phyloP scores from a whole-genome alignment of 2,797 vertebrate species.

The Gymnoscopelus braueri region DNA sequence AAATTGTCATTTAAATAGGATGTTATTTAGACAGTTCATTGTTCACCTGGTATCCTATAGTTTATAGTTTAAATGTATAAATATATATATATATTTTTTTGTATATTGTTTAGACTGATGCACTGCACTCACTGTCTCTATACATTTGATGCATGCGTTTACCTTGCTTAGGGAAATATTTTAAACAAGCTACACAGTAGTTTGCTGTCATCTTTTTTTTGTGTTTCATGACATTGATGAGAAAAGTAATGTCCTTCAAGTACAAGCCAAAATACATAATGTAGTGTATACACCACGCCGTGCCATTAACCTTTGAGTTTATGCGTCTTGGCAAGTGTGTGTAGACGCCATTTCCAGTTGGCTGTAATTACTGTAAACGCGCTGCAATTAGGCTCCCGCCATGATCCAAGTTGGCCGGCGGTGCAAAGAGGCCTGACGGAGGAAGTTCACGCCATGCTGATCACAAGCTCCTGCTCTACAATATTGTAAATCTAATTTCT shows the following conservation, averaged over 20 bases:
- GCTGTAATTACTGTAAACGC: slow-evolving; percentile 20
- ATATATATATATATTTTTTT: too few relatives aligned
- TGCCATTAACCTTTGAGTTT: slow-evolving; percentile 1
- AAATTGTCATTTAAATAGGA: too few relatives aligned
- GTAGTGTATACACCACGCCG: not conserved
- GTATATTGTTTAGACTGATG: too few relatives aligned
- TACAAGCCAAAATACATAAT: not conserved
- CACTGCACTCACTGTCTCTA: too few relatives aligned
- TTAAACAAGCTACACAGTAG: too few relatives aligned
- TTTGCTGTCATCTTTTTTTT: too few relatives aligned
- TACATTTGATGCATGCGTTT: too few relatives aligned
- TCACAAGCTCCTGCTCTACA: slow-evolving; percentile 1
- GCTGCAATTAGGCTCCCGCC: slow-evolving; percentile 1
- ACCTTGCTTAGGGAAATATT: too few relatives aligned
- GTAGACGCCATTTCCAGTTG: slow-evolving; percentile 5
- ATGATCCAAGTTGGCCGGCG: slow-evolving; percentile 2
- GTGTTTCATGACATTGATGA: not conserved
- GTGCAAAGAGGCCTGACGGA: not conserved
- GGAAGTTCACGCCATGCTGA: not conserved
- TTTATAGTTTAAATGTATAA: too few relatives aligned
- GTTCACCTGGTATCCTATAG: too few relatives aligned
- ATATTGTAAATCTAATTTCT: slow-evolving; percentile 28
- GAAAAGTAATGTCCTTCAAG: not conserved
- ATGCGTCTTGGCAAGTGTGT: slow-evolving; percentile 1
- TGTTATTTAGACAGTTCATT: too few relatives aligned